Evolutionary conservation across 2,797 vertebrate genomes (phyloP), one percentile per base, ranked within the genome.

Genomic region (Rhyacichthys aspro): DNA sequence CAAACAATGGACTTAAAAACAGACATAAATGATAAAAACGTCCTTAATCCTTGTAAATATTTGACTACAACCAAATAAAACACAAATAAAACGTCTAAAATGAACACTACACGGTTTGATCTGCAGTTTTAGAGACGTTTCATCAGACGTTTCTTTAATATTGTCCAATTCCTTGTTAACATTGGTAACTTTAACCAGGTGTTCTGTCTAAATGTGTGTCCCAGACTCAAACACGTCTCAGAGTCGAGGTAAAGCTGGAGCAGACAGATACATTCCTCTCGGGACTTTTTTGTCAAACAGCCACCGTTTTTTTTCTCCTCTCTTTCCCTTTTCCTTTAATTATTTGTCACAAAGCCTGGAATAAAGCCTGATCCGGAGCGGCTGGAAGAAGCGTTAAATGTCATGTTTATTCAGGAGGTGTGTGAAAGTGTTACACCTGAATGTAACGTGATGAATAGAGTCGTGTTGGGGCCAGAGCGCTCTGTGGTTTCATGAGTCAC

Each of bases 251-350:
- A 28, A 28, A 28, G 23, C 23, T 28, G 23, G 23, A 41, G 11
- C 41, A 53, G 23, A 41, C 49, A 43, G 67, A 59, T 65, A 15
- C 55, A 67, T 34, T 58, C 70, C 70, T 52, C 1, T 0, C 46
- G 55, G 73, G 55, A 19, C 23, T 58, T 70, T 55, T 65, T 11
- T 67, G 61, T 54, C 67, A 63, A 28, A 71, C 41, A 75, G 57
- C 67, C 52, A 60, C 19, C 33, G 38, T 15, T 36, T 59, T 58
- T 9, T 39, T 59, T 52, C 8, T 41, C 59, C n/a, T 0, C 38
- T 11, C 23, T 28, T 28, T 5, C 23, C 4, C 23, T 11, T 38
- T 48, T 59, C 63, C 9, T 61, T 61, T 58, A 18, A 44, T 36
- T 45, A 44, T 38, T 52, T 50, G 32, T 67, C 54, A 50, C 17